phyloP scores from a whole-genome alignment of 2,888 invertebrate genomes.

The Linyphia triangularis region DNA sequence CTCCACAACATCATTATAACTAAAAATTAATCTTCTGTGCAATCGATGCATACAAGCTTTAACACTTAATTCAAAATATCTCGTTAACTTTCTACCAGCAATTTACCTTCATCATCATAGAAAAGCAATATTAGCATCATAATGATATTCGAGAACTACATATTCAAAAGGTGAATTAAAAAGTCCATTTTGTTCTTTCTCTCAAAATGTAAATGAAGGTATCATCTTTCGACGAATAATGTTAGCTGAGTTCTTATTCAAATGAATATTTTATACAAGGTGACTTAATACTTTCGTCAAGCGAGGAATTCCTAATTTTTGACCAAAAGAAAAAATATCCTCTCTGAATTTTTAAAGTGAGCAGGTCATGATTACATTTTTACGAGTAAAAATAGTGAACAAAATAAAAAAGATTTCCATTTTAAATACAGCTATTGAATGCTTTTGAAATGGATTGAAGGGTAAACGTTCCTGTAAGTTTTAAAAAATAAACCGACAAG shows the following conservation, averaged over 20 bases:
- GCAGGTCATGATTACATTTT: not conserved
- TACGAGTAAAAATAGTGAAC: not conserved
- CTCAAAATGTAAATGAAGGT: conserved; percentile 10
- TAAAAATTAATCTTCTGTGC: no score
- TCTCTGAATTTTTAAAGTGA: not conserved
- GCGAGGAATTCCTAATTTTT: not conserved
- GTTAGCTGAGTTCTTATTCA: conserved; percentile 3
- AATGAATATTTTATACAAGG: not conserved
- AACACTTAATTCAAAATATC: no score
- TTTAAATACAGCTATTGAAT: no score
- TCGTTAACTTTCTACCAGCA: no score
- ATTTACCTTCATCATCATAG: no score
- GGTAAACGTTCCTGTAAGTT: no score
- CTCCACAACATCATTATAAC: no score
- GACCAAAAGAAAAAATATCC: no score
- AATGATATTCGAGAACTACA: not conserved
- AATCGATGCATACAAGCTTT: no score
- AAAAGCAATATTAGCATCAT: not conserved
- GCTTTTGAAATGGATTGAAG: not conserved
- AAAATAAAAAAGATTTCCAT: not conserved
- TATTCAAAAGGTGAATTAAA: conserved; percentile 1
- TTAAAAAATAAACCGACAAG: no score
- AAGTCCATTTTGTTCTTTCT: not conserved
- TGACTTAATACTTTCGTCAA: not conserved
- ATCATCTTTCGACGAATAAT: not conserved